These are phyloP conservation scores for Parotia lawesii DNA, from an alignment of 2,113 vertebrate genomes.

Conservation along the genomic window DNA sequence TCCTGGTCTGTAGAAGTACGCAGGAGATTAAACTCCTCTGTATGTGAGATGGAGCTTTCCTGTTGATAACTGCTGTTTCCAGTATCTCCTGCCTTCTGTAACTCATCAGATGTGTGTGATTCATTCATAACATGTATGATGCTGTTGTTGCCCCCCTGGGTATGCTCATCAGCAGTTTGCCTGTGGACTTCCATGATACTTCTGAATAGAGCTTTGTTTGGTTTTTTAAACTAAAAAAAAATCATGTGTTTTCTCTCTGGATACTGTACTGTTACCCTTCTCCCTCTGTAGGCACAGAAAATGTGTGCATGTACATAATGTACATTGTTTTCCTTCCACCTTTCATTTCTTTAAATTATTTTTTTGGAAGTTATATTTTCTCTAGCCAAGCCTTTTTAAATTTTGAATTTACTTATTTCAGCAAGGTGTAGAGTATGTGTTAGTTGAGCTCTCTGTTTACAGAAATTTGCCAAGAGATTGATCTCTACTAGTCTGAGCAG, in stretches of 20 bases:
- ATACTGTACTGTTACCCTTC: neutral
- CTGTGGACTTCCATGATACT: neutral
- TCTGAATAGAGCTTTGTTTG: neutral
- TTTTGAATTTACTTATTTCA: neutral
- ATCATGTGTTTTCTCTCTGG: neutral
- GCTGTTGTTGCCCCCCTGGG: neutral
- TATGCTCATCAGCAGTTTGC: neutral
- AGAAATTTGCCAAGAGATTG: neutral
- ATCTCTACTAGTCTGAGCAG: neutral
- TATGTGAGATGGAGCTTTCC: neutral
- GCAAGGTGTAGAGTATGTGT: neutral
- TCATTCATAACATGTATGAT: neutral
- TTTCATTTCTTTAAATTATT: neutral
- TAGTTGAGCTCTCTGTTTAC: neutral
- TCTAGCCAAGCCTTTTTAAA: neutral
- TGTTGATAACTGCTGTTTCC: neutral
- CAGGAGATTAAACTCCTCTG: neutral
- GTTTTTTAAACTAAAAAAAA: neutral
- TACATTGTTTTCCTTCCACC: neutral
- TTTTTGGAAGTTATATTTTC: neutral
- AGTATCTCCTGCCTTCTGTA: neutral
- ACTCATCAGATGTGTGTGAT: neutral
- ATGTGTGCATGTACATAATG: fast-evolving
- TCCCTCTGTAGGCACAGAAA: neutral
- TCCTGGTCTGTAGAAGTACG: neutral